Evolutionary conservation across 2,113 vertebrate genomes (phyloP).

Genomic region (Pterocles gutturalis): DNA sequence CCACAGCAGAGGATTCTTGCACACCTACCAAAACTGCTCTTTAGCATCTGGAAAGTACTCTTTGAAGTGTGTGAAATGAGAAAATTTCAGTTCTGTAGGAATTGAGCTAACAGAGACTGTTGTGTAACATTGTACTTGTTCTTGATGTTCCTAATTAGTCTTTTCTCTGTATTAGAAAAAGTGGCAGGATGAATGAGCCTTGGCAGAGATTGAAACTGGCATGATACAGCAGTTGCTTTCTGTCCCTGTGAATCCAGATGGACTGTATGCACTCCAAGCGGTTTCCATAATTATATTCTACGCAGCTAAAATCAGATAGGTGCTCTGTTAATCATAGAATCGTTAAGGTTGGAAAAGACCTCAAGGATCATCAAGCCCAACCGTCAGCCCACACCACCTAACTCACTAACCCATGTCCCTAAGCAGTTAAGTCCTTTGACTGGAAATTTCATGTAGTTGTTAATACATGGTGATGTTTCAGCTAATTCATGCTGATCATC

Average conservation of each 20-base stretch:
- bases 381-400: no score
- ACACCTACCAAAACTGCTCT: background rate
- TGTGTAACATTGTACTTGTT: background rate
- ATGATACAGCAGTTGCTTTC: background rate
- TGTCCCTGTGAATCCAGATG: background rate
- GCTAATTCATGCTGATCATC: background rate
- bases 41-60: background rate
- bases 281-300: background rate
- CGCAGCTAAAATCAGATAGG: background rate
- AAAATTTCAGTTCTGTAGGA: background rate
- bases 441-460: rapidly evolving
- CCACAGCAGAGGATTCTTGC: background rate
- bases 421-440: background rate
- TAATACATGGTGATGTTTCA: background rate
- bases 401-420: no score
- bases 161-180: background rate
- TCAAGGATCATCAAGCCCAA: no score
- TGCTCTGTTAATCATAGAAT: background rate
- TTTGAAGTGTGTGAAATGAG: background rate
- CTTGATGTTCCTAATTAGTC: background rate
- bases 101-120: background rate
- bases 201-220: background rate
- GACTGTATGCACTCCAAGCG: background rate
- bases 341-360: no score
- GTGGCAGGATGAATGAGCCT: background rate